These are phyloP conservation scores for Coregonus clupeaformis DNA, from an alignment of 2,113 vertebrate genomes.

Conservation along the genomic window DNA sequence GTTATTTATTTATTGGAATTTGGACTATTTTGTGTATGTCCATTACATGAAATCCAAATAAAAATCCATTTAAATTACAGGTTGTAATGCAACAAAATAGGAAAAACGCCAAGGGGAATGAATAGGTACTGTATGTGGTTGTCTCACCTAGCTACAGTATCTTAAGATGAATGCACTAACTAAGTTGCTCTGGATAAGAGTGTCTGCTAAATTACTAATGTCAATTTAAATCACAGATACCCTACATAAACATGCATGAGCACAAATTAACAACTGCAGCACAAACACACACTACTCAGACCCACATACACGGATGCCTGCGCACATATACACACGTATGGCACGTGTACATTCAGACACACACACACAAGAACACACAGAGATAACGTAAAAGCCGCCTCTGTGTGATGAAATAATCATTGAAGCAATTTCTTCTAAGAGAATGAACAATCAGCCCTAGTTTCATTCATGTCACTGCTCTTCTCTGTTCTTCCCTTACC, in stretches of 20 bases:
- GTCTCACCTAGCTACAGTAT: no score
- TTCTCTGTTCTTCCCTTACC: slow-evolving; percentile 31
- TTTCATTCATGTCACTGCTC: slow-evolving; percentile 54
- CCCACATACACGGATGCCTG: neutral
- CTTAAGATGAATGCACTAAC: no score
- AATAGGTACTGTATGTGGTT: no score
- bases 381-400: slow-evolving; percentile 38
- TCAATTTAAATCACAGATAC: neutral
- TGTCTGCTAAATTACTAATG: no score
- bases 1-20: no score
- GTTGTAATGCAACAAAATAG: no score
- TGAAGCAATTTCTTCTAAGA: slow-evolving; percentile 67
- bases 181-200: no score
- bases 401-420: slow-evolving; percentile 70
- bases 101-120: no score
- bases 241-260: neutral
- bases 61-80: no score
- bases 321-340: neutral
- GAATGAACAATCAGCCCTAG: slow-evolving; percentile 67
- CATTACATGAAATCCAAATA: no score
- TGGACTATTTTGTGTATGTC: no score
- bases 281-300: neutral
- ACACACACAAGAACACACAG: slow-evolving; percentile 35
- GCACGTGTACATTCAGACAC: slow-evolving; percentile 4
- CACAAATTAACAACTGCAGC: neutral